Evolutionary conservation across 2,888 invertebrate species (phyloP), one percentile per base, ranked within the genome.

Genomic region (Zygogramma bicolorata): DNA sequence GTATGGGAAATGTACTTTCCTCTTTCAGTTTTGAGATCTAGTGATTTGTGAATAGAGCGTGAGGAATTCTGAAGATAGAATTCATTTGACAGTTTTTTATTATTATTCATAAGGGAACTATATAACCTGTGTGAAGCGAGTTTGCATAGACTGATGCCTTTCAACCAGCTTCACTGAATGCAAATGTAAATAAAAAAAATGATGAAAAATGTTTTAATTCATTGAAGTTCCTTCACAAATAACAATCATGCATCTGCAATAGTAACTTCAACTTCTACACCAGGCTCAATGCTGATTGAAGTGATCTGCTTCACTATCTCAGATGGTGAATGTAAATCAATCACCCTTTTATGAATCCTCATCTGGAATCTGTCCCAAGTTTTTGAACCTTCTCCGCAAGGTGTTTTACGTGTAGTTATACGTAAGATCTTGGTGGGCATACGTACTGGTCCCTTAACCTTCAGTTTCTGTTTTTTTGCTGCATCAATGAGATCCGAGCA

Each of bases 321-420:
- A 4, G 98, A 97, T 20, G 99, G 97, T 1, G 97, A 97, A 89
- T 98, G 97, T 77, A 99, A 92, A 88, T 99, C 99, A 80, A 99
- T 99, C 76, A 99, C 96, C 78, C 99, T 91, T 89, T 99, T 99
- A 90, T 99, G 99, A 84, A 99, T 98, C 79, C 99, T 91, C 98
- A 99, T 99, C 89, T 95, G 92, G 81, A 85, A 88, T 75, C 98
- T 91, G 90, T 99, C 99, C 99, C 99, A 99, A 60, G 99, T 99
- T 89, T 99, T 99, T 78, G 99, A 99, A 89, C 99, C 99, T 88
- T 99, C 99, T 91, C 99, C 99, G n/a, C 99, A 99, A 85, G 99
- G 99, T 25, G 99, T 99, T 89, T 99, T 99, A 82, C 99, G 93
- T 72, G 99, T 99, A 40, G 99, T 99, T 88, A 99, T 99, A 84